Percentiles rank a stretch among this genome's conserved stretches.
These are phyloP conservation scores for Natator depressus DNA, from an alignment of 2,113 vertebrate species.

Conservation along the genomic window DNA sequence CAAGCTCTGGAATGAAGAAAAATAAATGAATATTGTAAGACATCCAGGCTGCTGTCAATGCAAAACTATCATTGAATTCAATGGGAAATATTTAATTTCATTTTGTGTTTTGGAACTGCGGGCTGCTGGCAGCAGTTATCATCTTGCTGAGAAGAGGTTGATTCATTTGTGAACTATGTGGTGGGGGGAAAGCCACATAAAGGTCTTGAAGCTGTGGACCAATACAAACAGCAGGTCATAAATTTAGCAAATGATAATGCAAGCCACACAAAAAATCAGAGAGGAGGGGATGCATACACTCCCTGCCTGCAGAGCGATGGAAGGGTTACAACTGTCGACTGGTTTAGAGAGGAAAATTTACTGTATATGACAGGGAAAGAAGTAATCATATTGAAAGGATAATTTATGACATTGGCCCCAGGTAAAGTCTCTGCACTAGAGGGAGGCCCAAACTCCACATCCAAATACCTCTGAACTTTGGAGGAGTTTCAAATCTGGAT, in stretches of 20 bases:
- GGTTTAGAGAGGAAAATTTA: neutral
- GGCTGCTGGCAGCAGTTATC: neutral
- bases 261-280: neutral
- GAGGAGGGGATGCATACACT: neutral
- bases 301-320: neutral
- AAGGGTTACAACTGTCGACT: neutral
- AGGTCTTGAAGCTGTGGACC: conserved; percentile 19
- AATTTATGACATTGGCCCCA: rapidly evolving
- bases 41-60: neutral
- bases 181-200: neutral
- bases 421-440: neutral
- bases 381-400: neutral
- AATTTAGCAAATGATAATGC: neutral
- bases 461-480: neutral
- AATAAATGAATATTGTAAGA: neutral
- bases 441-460: neutral
- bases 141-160: neutral
- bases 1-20: neutral
- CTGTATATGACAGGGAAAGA: too few species aligned
- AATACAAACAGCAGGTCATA: conserved; percentile 12
- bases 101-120: neutral
- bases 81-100: neutral
- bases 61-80: neutral
- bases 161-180: neutral
- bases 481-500: neutral